Base-by-base conservation (phyloP, 2,113 vertebrate genomes). In the Halichoerus grypus region DNA sequence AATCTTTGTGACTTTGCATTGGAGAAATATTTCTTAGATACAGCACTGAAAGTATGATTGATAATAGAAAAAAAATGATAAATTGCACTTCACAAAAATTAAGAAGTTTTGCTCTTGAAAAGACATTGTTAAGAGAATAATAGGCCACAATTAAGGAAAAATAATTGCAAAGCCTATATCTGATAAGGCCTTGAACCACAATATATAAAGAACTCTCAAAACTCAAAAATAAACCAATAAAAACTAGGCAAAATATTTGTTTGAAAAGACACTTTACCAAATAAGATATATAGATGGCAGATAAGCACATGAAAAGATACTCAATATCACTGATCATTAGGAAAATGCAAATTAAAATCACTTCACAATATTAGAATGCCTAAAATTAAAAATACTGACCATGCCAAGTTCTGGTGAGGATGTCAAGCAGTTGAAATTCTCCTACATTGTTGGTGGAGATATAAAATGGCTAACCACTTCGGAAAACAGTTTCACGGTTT, bases 181-280 rank as follows among this genome's bases (percentile, higher is more conserved):
- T 76, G n/a, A 49, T 82, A 93, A 65, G 9, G 2, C 1, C 18
- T 93, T 88, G 12, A 65, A 83, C 36, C 49, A 83, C 1, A 82
- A 74, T 33, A 74, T 81, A 51, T n/a, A 72, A 72, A 72, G 22
- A 74, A 74, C 28, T 28, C 65, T 82, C n/a, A 55, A 88, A 85
- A 96, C 15, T 55, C 28, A 87, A 91, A 92, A 92, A 79, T 79
- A 42, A 90, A n/a, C 19, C n/a, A 77, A 51, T 28, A 22, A 88
- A 65, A 49, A 13, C 36, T 19, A 31, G 21, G 89, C n/a, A 89
- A 82, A 93, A 33, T 33, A 87, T 65, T 71, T 72, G n/a, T 72
- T 72, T 57, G 3, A 86, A 91, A 59, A 61, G n/a, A 89, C 13
- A 72, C 9, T 81, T 94, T 10, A 76, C n/a, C 55, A 74, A 86